Conservation (phyloP, 2,113 vertebrate genomes). For the Dasyurus viverrinus region DNA sequence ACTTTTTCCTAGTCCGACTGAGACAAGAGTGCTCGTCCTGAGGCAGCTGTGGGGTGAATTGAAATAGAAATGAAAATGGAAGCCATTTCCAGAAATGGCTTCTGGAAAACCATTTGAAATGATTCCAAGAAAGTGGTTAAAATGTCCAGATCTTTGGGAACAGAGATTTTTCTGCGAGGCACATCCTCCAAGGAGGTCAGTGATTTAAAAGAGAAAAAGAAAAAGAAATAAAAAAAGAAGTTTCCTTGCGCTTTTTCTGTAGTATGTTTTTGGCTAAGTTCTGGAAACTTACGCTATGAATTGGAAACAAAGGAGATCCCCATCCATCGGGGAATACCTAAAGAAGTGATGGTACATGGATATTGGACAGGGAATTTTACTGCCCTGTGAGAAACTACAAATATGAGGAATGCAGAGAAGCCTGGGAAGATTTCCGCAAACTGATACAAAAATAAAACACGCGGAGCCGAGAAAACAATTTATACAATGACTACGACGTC, state of each 20-base stretch:
- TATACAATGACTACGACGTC: not conserved
- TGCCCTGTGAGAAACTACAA: not conserved
- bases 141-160: not conserved
- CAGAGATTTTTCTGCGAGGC: not conserved
- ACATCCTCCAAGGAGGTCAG: not conserved
- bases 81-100: not conserved
- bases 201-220: not conserved
- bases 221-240: not conserved
- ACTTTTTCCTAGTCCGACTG: not conserved
- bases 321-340: not conserved
- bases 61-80: no score
- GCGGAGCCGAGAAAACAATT: not conserved
- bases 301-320: not conserved
- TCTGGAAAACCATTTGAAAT: not conserved
- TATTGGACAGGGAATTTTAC: not conserved
- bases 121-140: not conserved
- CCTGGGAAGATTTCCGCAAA: not conserved
- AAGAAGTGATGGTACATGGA: not conserved
- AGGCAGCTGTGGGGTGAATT: no score
- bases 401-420: not conserved
- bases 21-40: not conserved
- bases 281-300: not conserved
- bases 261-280: not conserved
- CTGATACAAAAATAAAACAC: not conserved
- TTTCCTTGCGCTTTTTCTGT: not conserved